These are phyloP conservation scores for Rhopalosiphum maidis DNA, from an alignment of 1,140 invertebrate genomes.

Conservation along the genomic window DNA sequence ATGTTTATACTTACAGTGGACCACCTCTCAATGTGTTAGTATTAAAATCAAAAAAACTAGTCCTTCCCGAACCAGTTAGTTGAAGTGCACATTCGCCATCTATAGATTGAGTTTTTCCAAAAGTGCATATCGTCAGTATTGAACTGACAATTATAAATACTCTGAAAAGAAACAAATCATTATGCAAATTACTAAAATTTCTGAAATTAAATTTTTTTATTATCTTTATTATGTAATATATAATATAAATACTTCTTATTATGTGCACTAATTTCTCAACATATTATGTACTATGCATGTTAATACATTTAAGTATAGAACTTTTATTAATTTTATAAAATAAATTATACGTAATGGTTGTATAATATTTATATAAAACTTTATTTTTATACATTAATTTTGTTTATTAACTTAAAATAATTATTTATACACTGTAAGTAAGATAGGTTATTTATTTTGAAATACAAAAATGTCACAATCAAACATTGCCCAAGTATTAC, in stretches of 20 bases:
- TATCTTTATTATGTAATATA: neutral
- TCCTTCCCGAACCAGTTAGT: constrained; percentile 74
- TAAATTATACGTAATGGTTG: neutral
- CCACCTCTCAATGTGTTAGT: constrained; percentile 78
- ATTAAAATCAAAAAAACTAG: constrained; percentile 81
- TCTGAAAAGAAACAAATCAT: neutral
- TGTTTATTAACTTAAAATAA: too few species aligned
- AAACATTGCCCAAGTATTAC: neutral
- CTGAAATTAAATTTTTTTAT: neutral
- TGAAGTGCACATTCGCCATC: constrained; percentile 77
- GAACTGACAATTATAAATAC: constrained; percentile 43
- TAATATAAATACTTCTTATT: neutral
- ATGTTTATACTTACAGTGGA: constrained; percentile 70
- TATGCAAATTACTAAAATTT: neutral
- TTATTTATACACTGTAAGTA: neutral
- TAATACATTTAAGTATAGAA: neutral
- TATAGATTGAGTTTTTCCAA: constrained; percentile 12
- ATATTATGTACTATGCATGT: neutral
- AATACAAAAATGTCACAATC: neutral
- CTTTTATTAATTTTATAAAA: neutral
- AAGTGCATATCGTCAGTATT: constrained; percentile 44
- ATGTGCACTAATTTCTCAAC: neutral
- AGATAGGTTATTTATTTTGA: neutral
- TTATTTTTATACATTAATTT: too few species aligned
- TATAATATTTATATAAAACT: neutral